Evolutionary conservation across 2,113 vertebrate genomes (phyloP), one percentile per base, ranked within the genome.

Genomic region (Excalfactoria chinensis): DNA sequence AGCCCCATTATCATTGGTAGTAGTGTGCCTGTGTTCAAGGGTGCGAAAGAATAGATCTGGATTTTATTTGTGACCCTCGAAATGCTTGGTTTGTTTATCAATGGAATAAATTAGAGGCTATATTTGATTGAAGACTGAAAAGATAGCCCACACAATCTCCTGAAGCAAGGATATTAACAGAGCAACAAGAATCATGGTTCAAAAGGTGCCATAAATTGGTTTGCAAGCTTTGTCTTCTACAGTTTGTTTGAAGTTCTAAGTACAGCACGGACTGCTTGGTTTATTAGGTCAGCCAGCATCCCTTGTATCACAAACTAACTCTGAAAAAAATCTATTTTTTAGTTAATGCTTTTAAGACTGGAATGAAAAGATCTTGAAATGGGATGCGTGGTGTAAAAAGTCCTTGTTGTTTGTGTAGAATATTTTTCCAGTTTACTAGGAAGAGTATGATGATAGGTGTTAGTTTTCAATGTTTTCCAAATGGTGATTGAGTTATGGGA

Each of bases 1-100:
- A 90, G 51, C 77, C 90, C 84, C 91, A 94, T 93, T 93, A 85
- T 59, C 55, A 37, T 7, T 86, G 86, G 75, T 70, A 80, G 80
- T 43, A 73, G 58, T 51, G 32, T 25, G 32, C 49, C 55, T 68
- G 55, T 19, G 23, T 28, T 32, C 55, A 81, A 72, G 6, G 66
- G 56, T 44, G 79, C 20, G 35, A 69, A 89, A 89, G 68, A 84
- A 77, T 2, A 84, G 34, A 89, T 56, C 58, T 79, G 92, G 67
- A 48, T 89, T 85, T 13, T 14, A 6, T 37, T 37, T 26, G 9
- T 67, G 46, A 58, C 37, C 8, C 11, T 16, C 16, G 26, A 43
- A n/a, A 69, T 72, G 28, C 28, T 68, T 41, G 35, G 86, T 91
- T 89, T 48, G 34, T 3, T 82, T 86, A 82, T 86, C 73, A 76